These are phyloP conservation scores for Regulus satrapa DNA, from an alignment of 2,113 vertebrate genomes.

Conservation along the genomic window DNA sequence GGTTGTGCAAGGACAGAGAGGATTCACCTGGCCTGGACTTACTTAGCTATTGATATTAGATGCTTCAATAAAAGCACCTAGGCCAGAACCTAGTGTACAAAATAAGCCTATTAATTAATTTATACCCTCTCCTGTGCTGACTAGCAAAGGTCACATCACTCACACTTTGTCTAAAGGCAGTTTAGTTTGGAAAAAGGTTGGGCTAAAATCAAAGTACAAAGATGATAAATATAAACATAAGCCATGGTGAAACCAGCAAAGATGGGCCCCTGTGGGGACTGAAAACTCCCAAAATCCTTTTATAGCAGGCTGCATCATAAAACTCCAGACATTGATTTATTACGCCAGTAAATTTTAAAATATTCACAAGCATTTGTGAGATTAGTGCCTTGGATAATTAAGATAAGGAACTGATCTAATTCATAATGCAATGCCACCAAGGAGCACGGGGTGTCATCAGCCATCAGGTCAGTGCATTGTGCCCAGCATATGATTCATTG, in stretches of 20 bases:
- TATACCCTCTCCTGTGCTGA: not conserved
- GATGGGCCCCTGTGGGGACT: not conserved
- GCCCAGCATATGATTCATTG: not conserved
- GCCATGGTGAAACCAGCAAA: not conserved
- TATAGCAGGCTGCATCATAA: not conserved
- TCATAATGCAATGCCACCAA: not conserved
- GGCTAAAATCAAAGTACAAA: not conserved
- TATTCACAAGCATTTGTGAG: not conserved
- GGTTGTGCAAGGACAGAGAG: not conserved
- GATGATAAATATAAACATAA: not conserved
- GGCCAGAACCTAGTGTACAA: not conserved
- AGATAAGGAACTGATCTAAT: not conserved
- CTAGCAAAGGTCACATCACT: not conserved
- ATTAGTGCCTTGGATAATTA: not conserved
- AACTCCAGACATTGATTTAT: not conserved
- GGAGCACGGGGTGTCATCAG: fast-evolving
- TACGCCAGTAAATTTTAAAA: not conserved
- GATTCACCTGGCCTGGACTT: not conserved
- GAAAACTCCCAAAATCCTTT: not conserved
- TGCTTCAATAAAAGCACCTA: not conserved
- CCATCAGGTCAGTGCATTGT: not conserved
- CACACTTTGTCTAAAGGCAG: not conserved
- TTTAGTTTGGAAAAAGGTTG: not conserved
- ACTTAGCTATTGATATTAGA: not conserved
- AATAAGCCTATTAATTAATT: not conserved